phyloP scores from a whole-genome alignment of 2,113 vertebrate species.

The Actinemys pallida region DNA sequence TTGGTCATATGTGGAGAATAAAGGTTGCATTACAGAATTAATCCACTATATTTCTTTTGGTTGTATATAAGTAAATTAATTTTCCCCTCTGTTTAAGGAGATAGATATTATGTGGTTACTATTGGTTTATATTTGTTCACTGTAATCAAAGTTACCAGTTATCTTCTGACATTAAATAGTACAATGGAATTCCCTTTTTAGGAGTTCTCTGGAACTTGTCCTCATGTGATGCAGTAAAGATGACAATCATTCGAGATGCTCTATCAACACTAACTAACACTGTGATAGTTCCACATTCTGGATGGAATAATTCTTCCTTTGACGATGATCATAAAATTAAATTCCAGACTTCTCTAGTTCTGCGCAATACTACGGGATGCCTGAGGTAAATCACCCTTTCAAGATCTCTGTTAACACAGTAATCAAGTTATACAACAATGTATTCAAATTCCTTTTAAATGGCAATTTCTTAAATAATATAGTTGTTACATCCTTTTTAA shows the following conservation, averaged over 20 bases:
- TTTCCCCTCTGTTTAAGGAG: neutral
- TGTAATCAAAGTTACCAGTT: neutral
- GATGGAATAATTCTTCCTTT: constrained; percentile 95
- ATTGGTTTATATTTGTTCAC: neutral
- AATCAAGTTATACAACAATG: neutral
- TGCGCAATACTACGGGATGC: constrained; percentile 96
- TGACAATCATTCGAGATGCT: constrained; percentile 97
- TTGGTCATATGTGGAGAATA: neutral
- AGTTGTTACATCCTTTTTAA: neutral
- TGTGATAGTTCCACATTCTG: constrained; percentile 98
- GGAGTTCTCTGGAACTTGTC: constrained; percentile 99
- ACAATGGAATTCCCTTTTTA: constrained; percentile 61
- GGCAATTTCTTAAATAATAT: neutral
- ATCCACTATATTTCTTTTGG: neutral
- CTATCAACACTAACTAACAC: constrained; percentile 93
- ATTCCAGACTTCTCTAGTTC: constrained; percentile 95
- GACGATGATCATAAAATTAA: constrained; percentile 98
- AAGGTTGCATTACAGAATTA: neutral
- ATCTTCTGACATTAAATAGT: neutral
- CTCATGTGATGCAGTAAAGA: constrained; percentile 95
- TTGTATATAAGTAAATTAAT: neutral
- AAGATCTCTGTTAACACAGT: neutral
- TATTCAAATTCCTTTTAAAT: neutral
- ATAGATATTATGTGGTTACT: neutral
- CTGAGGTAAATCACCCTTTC: constrained; percentile 84